Percentiles rank a stretch among this genome's conserved stretches.
Evolutionary conservation across 2,888 invertebrate genomes (phyloP).

Genomic region (Subacronicta megacephala): DNA sequence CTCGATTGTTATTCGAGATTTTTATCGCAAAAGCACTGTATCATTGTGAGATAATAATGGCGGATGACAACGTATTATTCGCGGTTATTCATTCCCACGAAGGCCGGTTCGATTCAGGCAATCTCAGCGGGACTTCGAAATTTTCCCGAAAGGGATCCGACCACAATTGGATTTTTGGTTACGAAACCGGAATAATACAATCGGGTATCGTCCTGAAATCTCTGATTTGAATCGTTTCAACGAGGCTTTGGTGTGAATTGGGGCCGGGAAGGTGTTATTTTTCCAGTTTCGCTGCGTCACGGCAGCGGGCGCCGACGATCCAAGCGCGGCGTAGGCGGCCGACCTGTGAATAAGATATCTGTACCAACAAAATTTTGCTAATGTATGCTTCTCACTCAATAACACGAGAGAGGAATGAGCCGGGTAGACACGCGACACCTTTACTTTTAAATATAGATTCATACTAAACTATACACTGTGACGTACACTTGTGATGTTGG

Average conservation of each 20-base stretch:
- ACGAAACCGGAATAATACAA: constrained; percentile 89
- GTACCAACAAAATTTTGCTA: constrained; percentile 41
- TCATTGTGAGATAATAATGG: constrained; percentile 89
- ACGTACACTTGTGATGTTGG: no score
- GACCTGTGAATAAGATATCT: constrained; percentile 59
- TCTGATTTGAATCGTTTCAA: constrained; percentile 88
- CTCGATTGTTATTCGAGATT: constrained; percentile 83
- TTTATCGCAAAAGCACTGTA: constrained; percentile 87
- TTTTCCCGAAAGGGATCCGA: constrained; percentile 84
- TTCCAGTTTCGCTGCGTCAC: constrained; percentile 76
- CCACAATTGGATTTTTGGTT: constrained; percentile 89
- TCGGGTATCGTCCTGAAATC: constrained; percentile 88
- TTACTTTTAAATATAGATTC: constrained; percentile 1
- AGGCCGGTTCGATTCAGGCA: constrained; percentile 80
- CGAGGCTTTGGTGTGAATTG: constrained; percentile 84
- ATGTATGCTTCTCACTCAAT: constrained; percentile 46
- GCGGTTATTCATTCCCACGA: constrained; percentile 83
- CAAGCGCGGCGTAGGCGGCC: constrained; percentile 34
- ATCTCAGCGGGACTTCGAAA: constrained; percentile 85
- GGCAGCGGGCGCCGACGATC: constrained; percentile 45
- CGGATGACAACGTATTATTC: constrained; percentile 89
- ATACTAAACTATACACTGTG: no score
- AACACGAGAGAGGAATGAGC: constrained; percentile 25
- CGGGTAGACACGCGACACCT: constrained; percentile 25
- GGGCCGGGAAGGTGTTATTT: constrained; percentile 79